These are phyloP conservation scores for Himalopsyche anomala DNA, from an alignment of 2,888 invertebrate genomes.

Conservation along the genomic window DNA sequence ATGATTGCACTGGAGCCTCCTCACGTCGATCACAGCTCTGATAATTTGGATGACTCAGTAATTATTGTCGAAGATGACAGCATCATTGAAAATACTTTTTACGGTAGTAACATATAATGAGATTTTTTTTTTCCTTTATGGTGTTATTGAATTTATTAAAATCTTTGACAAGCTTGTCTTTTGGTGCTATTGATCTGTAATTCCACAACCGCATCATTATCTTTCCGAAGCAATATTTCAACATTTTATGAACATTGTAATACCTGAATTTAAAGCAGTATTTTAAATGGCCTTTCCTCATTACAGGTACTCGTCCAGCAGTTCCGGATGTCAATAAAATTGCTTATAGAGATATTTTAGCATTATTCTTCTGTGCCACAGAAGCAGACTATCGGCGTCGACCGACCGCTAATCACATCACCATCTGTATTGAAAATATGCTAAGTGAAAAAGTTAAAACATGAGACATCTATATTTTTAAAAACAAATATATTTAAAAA, in stretches of 20 bases:
- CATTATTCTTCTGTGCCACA: slow-evolving; percentile 85
- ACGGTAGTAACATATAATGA: neutral
- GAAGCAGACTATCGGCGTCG: slow-evolving; percentile 77
- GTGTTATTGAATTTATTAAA: too few species aligned
- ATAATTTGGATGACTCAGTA: slow-evolving; percentile 67
- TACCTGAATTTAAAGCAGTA: too few species aligned
- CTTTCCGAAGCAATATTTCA: too few species aligned
- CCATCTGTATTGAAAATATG: slow-evolving; percentile 73
- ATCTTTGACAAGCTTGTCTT: too few species aligned
- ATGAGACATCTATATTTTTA: neutral
- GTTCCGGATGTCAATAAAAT: slow-evolving; percentile 80
- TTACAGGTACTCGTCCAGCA: slow-evolving; percentile 82
- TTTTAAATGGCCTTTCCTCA: slow-evolving; percentile 41
- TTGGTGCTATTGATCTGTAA: too few species aligned
- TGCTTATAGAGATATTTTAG: slow-evolving; percentile 81
- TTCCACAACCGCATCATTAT: too few species aligned
- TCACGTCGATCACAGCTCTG: slow-evolving; percentile 72
- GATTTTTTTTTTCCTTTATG: too few species aligned
- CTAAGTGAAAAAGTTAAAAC: slow-evolving; percentile 60
- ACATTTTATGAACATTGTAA: too few species aligned
- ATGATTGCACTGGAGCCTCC: slow-evolving; percentile 86
- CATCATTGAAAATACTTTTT: slow-evolving; percentile 17
- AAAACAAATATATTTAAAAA: too few species aligned
- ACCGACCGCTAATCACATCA: slow-evolving; percentile 79
- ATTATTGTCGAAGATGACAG: slow-evolving; percentile 56